Percentiles rank a stretch among this genome's conserved stretches.
These are phyloP conservation scores for Melikaiella ostensackeni DNA, from an alignment of 2,888 invertebrate genomes.

Conservation along the genomic window DNA sequence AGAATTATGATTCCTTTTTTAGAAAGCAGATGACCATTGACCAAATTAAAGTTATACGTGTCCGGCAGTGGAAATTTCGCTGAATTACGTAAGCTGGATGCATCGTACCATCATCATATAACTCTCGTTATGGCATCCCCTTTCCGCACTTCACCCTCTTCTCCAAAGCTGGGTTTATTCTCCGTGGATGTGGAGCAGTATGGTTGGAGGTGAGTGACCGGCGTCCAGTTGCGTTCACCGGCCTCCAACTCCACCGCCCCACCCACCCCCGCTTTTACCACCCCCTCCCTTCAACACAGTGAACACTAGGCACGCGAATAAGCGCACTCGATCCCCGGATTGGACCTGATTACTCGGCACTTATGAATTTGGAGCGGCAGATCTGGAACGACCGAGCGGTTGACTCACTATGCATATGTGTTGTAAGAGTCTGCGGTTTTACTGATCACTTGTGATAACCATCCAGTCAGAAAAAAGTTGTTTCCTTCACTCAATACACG, in stretches of 20 bases:
- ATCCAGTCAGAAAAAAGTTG: neutral
- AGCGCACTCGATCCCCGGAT: constrained; percentile 52
- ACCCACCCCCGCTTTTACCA: constrained; percentile 43
- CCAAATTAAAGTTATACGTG: neutral
- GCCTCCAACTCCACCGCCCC: constrained; percentile 65
- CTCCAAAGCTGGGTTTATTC: constrained; percentile 63
- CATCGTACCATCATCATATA: constrained; percentile 40
- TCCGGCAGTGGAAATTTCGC: constrained; percentile 55
- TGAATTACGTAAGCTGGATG: constrained; percentile 59
- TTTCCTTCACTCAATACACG: neutral
- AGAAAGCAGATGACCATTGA: neutral
- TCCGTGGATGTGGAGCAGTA: constrained; percentile 75
- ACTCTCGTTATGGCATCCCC: constrained; percentile 49
- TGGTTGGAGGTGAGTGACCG: constrained; percentile 76
- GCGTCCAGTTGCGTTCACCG: constrained; percentile 77
- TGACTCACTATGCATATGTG: constrained; percentile 32
- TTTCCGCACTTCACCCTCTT: constrained; percentile 50
- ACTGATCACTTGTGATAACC: neutral
- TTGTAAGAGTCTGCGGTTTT: constrained; percentile 29
- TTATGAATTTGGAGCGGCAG: constrained; percentile 66
- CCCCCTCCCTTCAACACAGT: constrained; percentile 41
- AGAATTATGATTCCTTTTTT: neutral
- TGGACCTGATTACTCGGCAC: constrained; percentile 64
- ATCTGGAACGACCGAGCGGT: constrained; percentile 57
- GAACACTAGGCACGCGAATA: constrained; percentile 56